Conservation (phyloP, 2,113 vertebrate genomes). For the Ochotona princeps region DNA sequence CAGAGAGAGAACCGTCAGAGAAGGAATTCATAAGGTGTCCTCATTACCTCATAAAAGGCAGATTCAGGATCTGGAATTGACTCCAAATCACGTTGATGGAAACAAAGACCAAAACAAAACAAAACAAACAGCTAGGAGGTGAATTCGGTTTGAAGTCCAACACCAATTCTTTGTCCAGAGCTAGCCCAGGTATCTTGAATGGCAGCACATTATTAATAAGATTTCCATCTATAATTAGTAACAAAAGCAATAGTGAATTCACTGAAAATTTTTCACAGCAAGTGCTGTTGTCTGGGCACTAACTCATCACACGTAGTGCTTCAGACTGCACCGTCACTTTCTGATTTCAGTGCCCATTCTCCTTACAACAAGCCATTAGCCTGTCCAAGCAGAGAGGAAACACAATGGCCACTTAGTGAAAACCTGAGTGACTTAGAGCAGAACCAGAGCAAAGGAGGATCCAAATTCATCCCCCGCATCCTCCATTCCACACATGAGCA, state of each 20-base stretch:
- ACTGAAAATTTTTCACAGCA: background rate
- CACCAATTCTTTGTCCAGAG: background rate
- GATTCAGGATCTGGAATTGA: accelerated
- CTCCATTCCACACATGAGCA: background rate
- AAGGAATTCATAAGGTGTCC: accelerated
- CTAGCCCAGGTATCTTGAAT: background rate
- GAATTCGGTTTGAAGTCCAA: background rate
- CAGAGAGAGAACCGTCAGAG: too few species aligned
- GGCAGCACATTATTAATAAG: background rate
- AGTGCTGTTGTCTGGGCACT: background rate
- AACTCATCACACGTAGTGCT: background rate
- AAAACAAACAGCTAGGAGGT: background rate
- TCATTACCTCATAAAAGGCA: background rate
- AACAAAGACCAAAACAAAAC: background rate
- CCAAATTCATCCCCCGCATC: background rate
- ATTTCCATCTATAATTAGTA: background rate
- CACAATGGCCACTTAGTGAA: background rate
- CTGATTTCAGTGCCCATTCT: background rate
- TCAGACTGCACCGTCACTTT: background rate
- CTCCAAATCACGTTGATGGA: background rate
- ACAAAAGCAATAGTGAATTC: background rate
- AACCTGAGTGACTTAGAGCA: background rate
- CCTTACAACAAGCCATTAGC: background rate
- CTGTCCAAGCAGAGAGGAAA: background rate
- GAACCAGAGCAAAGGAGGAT: background rate